Conservation (phyloP, 1,140 invertebrate species). For the Calliphora vicina region DNA sequence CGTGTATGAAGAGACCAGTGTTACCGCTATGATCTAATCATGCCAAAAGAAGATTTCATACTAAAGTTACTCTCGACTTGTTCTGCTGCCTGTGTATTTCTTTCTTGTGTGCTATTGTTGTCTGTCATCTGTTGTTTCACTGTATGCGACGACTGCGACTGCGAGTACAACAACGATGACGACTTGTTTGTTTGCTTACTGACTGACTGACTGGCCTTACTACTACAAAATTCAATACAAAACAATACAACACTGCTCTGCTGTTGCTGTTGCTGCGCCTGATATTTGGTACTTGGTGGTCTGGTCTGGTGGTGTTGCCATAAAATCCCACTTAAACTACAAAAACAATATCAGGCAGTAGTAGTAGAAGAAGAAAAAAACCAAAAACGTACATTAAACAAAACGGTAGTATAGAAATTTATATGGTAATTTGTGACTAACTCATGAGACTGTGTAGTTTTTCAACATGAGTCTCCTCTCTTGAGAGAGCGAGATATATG, state of each 20-base stretch:
- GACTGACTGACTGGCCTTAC: background rate
- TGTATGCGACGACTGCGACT: too few relatives aligned
- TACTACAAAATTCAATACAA: background rate
- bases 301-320: background rate
- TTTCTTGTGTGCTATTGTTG: too few relatives aligned
- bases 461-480: background rate
- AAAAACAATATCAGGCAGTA: too few relatives aligned
- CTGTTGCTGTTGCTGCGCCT: too few relatives aligned
- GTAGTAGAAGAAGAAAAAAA: too few relatives aligned
- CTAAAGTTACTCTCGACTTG: slow-evolving; percentile 28
- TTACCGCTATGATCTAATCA: slow-evolving; percentile 32
- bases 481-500: too few relatives aligned
- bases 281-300: background rate
- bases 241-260: background rate
- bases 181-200: background rate
- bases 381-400: background rate
- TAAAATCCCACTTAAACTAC: background rate
- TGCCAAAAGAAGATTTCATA: slow-evolving; percentile 41
- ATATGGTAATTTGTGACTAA: background rate
- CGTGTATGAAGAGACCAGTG: background rate
- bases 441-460: background rate
- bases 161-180: slow-evolving; percentile 4
- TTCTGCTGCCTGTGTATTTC: background rate
- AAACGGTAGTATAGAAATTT: background rate
- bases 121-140: too few relatives aligned